Evolutionary conservation across 2,797 vertebrate species (phyloP).

Genomic region (Trachurus trachurus): DNA sequence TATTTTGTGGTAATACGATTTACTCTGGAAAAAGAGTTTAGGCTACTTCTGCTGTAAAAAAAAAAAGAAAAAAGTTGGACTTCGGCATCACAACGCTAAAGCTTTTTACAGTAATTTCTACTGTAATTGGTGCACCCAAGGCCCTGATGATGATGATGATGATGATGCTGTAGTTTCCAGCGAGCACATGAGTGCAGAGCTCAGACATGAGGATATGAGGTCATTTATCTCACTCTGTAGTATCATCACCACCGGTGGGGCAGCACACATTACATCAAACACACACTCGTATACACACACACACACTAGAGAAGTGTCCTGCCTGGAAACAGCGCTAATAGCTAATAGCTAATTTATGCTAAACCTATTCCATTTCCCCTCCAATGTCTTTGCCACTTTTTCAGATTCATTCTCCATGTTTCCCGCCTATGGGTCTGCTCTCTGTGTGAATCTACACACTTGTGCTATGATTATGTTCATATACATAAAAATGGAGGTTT

Average conservation of each 20-base stretch:
- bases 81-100: neutral
- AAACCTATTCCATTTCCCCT: slow-evolving; percentile 60
- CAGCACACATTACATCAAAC: slow-evolving; percentile 41
- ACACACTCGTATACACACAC: slow-evolving; percentile 12
- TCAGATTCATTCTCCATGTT: slow-evolving; percentile 33
- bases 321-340: slow-evolving; percentile 61
- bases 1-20: neutral
- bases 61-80: neutral
- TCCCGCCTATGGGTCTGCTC: slow-evolving; percentile 53
- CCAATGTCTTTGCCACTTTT: slow-evolving; percentile 26
- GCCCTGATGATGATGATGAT: neutral
- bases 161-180: slow-evolving; percentile 46
- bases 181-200: slow-evolving; percentile 32
- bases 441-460: slow-evolving; percentile 27
- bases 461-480: slow-evolving; percentile 22
- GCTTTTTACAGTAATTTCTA: neutral
- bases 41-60: too few species aligned
- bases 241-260: slow-evolving; percentile 60
- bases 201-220: slow-evolving; percentile 54
- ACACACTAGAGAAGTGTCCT: slow-evolving; percentile 40
- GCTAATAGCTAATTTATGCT: slow-evolving; percentile 62
- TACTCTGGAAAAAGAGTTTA: neutral
- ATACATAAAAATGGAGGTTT: slow-evolving; percentile 63
- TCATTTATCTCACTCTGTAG: slow-evolving; percentile 69
- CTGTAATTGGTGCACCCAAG: neutral